Conservation (phyloP, 2,888 invertebrate species). For the Seira musarum region DNA sequence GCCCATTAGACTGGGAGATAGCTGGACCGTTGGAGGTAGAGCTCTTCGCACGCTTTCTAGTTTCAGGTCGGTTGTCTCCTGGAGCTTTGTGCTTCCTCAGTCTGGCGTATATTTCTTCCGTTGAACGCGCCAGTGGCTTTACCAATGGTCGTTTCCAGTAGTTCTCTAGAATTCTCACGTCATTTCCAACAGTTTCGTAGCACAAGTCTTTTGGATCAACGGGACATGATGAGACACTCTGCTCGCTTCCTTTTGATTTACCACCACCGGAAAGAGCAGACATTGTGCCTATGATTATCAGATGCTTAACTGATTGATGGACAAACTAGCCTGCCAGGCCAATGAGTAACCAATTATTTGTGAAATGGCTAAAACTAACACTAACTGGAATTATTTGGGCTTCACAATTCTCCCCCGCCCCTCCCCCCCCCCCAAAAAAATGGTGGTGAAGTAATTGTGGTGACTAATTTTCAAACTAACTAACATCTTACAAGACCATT, state of each 20-base stretch:
- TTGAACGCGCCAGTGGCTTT: conserved; percentile 41
- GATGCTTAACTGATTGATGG: no score
- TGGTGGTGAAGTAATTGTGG: no score
- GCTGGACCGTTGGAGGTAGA: not conserved
- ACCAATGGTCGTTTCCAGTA: conserved; percentile 71
- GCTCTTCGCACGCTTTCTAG: conserved; percentile 26
- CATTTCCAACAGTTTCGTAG: conserved; percentile 63
- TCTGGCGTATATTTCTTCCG: conserved; percentile 47
- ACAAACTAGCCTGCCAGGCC: no score
- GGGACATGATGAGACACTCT: not conserved
- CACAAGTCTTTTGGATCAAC: conserved; percentile 55
- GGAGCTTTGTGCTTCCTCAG: conserved; percentile 35
- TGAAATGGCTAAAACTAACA: no score
- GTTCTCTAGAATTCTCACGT: conserved; percentile 69
- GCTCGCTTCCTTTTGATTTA: conserved; percentile 20
- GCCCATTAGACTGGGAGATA: no score
- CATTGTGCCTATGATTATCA: not conserved
- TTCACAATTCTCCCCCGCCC: no score
- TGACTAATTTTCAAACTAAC: no score
- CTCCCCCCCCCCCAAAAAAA: no score
- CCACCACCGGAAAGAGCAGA: not conserved
- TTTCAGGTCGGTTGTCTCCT: conserved; percentile 7
- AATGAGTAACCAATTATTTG: no score
- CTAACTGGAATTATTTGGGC: no score
- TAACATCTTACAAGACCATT: no score